Percentiles rank a stretch among this genome's conserved stretches.
phyloP scores from a whole-genome alignment of 2,888 invertebrate genomes.

The Chrysolina haemoptera region DNA sequence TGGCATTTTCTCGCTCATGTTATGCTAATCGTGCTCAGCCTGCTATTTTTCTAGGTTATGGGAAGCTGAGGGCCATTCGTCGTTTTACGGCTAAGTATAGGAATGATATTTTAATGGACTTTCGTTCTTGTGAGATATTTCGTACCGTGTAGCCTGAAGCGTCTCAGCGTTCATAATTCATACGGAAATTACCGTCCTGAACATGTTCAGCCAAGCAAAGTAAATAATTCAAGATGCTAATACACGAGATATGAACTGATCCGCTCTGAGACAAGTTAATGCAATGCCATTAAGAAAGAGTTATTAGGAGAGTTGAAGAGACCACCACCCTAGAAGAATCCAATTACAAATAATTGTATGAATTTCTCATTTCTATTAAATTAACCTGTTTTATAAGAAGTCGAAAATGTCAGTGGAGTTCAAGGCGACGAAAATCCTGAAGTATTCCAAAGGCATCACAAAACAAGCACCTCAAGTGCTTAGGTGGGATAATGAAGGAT shows the following conservation, averaged over 20 bases:
- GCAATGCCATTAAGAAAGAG: not conserved
- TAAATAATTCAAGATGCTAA: conserved; percentile 20
- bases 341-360: too few relatives aligned
- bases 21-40: conserved; percentile 38
- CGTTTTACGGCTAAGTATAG: conserved; percentile 2
- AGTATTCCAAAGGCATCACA: too few relatives aligned
- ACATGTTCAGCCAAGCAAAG: conserved; percentile 18
- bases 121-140: conserved; percentile 24
- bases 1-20: conserved; percentile 40
- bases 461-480: too few relatives aligned
- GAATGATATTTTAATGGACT: conserved; percentile 23
- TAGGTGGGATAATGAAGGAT: too few relatives aligned
- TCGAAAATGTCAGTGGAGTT: too few relatives aligned
- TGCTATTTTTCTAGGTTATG: conserved; percentile 36
- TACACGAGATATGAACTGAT: conserved; percentile 15
- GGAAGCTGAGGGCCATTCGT: conserved; percentile 18
- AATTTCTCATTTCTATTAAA: too few relatives aligned
- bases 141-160: conserved; percentile 7
- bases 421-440: too few relatives aligned
- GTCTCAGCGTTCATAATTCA: conserved; percentile 10
- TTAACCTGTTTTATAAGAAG: too few relatives aligned
- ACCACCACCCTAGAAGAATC: too few relatives aligned
- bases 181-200: conserved; percentile 7
- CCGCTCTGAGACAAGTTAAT: not conserved
- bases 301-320: too few relatives aligned